Percentiles rank a stretch among this genome's conserved stretches.
Conservation (phyloP, 1,140 invertebrate species). For the Drosophila nannoptera region DNA sequence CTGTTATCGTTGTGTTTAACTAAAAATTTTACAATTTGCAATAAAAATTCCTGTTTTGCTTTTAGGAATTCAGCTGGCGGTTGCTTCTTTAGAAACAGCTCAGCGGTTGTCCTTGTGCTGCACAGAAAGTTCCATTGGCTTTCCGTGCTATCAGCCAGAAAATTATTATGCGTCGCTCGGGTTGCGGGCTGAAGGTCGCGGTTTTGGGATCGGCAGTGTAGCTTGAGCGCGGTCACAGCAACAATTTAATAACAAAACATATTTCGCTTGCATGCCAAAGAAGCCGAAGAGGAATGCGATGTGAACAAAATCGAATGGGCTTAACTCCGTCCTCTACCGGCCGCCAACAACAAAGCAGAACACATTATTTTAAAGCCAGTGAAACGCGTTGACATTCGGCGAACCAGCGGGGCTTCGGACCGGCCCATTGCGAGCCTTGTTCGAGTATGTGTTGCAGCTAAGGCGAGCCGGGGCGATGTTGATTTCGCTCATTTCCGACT, state of each 20-base stretch:
- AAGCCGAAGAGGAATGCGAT: constrained; percentile 66
- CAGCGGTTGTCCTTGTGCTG: constrained; percentile 47
- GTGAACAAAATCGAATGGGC: constrained; percentile 51
- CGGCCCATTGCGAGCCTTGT: constrained; percentile 37
- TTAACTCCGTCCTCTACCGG: constrained; percentile 7
- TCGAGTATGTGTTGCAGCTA: constrained; percentile 5
- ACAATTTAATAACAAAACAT: constrained; percentile 78
- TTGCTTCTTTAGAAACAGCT: constrained; percentile 19
- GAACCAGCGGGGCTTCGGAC: constrained; percentile 18
- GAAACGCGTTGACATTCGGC: constrained; percentile 60
- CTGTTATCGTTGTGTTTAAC: constrained; percentile 50
- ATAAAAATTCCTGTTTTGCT: constrained; percentile 76
- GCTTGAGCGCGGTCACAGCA: constrained; percentile 54
- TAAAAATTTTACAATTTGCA: constrained; percentile 77
- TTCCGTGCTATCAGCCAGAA: constrained; percentile 57
- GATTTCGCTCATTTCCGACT: constrained; percentile 74
- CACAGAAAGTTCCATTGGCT: constrained; percentile 47
- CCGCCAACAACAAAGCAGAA: neutral
- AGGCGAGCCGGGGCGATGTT: constrained; percentile 46
- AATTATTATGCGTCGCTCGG: constrained; percentile 66
- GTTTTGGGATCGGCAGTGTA: neutral
- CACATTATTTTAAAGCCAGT: constrained; percentile 58
- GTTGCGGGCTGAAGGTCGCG: constrained; percentile 13
- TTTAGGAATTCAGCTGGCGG: constrained; percentile 69
- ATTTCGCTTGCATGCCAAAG: constrained; percentile 75